Conservation (phyloP, 2,797 vertebrate genomes). For the Chanos chanos region DNA sequence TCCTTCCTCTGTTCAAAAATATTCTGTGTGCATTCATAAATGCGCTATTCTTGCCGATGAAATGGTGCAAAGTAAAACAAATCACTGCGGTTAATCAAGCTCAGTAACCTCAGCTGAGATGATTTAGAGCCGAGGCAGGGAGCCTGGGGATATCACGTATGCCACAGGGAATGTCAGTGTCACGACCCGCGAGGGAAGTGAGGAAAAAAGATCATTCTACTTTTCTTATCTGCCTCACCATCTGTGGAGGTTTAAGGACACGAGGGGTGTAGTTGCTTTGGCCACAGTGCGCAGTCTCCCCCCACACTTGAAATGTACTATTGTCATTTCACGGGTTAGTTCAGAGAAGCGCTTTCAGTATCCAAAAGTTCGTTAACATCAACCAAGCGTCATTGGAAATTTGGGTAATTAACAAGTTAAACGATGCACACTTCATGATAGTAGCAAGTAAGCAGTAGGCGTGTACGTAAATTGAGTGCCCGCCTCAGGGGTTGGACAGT, state of each 20-base stretch:
- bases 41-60: no score
- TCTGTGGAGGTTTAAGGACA: conserved; percentile 72
- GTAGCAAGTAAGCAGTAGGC: conserved; percentile 44
- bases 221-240: conserved; percentile 67
- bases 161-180: conserved; percentile 73
- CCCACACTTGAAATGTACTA: conserved; percentile 56
- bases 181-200: conserved; percentile 66
- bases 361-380: no score
- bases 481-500: conserved; percentile 53
- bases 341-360: no score
- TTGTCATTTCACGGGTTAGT: no score
- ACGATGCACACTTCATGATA: no score
- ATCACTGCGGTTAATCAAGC: no score
- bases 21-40: no score
- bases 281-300: conserved; percentile 26
- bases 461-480: conserved; percentile 45
- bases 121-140: conserved; percentile 41
- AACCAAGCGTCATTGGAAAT: no score
- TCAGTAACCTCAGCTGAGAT: no score
- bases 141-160: conserved; percentile 57
- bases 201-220: conserved; percentile 60
- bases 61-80: neutral
- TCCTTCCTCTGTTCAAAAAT: no score
- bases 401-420: no score
- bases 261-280: conserved; percentile 64